Conservation (phyloP, 2,888 invertebrate species). For the Chalcis sispes region DNA sequence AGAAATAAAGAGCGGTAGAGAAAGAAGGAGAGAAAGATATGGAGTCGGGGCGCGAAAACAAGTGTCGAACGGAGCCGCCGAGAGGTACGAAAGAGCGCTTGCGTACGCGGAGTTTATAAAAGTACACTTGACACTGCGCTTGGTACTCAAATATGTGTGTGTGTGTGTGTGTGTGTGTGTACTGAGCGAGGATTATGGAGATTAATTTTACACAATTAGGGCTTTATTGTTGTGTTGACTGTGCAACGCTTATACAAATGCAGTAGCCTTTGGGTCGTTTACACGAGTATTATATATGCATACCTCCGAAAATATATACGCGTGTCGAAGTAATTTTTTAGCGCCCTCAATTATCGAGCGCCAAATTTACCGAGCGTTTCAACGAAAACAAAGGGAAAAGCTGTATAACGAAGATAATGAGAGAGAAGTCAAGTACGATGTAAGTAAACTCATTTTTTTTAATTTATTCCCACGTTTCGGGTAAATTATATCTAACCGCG, state of each 20-base stretch:
- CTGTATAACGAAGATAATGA: constrained; percentile 70
- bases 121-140: constrained; percentile 7
- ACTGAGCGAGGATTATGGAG: constrained; percentile 21
- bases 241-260: too few species aligned
- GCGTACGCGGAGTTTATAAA: constrained; percentile 7
- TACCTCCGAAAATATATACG: too few species aligned
- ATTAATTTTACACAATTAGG: constrained; percentile 47
- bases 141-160: too few species aligned
- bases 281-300: too few species aligned
- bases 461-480: constrained; percentile 69
- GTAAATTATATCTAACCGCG: too few species aligned
- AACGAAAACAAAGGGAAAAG: constrained; percentile 71
- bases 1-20: neutral
- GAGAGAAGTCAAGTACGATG: too few species aligned
- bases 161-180: too few species aligned
- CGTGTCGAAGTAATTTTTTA: constrained; percentile 16
- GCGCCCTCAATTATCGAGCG: too few species aligned
- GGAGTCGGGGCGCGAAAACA: too few species aligned
- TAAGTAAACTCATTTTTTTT: constrained; percentile 74
- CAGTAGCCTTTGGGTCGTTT: too few species aligned
- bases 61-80: too few species aligned
- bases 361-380: constrained; percentile 62
- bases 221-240: constrained; percentile 42
- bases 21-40: too few species aligned
- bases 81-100: neutral